Evolutionary conservation across 2,888 invertebrate species (phyloP).

Genomic region (Megaustenia siamemsis): DNA sequence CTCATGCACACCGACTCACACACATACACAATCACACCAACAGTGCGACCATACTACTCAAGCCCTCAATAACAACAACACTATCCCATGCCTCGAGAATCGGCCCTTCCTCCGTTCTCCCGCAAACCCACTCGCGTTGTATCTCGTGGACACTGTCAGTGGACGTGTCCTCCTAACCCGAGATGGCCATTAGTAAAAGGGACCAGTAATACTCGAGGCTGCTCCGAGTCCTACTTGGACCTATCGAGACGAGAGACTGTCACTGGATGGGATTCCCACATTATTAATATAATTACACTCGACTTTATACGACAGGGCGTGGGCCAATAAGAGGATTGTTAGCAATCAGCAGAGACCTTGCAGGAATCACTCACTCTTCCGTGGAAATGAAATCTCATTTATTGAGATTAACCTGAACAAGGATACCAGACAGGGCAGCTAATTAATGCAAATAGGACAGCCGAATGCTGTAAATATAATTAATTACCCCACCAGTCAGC

Average conservation of each 20-base stretch:
- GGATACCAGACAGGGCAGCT: background rate
- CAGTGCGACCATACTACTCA: too few relatives aligned
- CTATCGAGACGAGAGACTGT: background rate
- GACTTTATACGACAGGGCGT: background rate
- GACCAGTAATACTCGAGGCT: too few relatives aligned
- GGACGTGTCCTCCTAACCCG: too few relatives aligned
- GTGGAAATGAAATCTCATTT: conserved; percentile 16
- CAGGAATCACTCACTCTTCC: background rate
- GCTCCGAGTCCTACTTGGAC: too few relatives aligned
- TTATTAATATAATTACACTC: conserved; percentile 16
- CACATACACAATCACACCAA: too few relatives aligned
- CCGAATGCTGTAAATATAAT: background rate
- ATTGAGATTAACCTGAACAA: background rate
- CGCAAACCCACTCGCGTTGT: too few relatives aligned
- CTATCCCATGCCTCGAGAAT: too few relatives aligned
- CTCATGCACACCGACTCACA: too few relatives aligned
- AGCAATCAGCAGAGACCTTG: background rate
- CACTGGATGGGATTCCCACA: background rate
- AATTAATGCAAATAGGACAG: background rate
- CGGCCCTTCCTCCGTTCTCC: too few relatives aligned
- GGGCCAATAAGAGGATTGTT: conserved; percentile 20
- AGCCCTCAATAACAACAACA: too few relatives aligned
- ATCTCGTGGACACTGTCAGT: too few relatives aligned
- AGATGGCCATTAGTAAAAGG: too few relatives aligned
- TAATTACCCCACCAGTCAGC: background rate